Evolutionary conservation across 1,140 invertebrate species (phyloP).

Genomic region (Maniola jurtina): DNA sequence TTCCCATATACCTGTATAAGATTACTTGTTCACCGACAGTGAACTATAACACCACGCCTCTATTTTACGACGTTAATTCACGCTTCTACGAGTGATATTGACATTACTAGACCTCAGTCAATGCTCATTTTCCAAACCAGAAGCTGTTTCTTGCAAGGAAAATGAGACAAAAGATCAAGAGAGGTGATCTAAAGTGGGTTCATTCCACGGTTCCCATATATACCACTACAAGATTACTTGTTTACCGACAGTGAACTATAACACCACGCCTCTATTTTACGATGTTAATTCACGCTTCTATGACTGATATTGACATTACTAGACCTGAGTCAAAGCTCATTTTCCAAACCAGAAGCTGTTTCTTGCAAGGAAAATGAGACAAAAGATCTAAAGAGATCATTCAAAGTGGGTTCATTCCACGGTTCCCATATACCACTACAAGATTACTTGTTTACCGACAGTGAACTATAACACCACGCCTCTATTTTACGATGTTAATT

Average conservation of each 20-base stretch:
- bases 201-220: constrained; percentile 19
- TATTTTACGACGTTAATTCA: constrained; percentile 52
- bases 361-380: too few relatives aligned
- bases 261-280: constrained; percentile 35
- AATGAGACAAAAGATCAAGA: too few relatives aligned
- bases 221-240: constrained; percentile 29
- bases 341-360: too few relatives aligned
- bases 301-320: constrained; percentile 70
- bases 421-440: constrained; percentile 22
- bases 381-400: too few relatives aligned
- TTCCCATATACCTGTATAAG: constrained; percentile 22
- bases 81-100: constrained; percentile 65
- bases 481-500: constrained; percentile 48
- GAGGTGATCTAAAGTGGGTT: background rate
- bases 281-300: constrained; percentile 58
- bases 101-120: too few relatives aligned
- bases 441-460: constrained; percentile 35
- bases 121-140: too few relatives aligned
- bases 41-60: constrained; percentile 35
- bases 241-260: constrained; percentile 35
- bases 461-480: constrained; percentile 35
- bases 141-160: too few relatives aligned
- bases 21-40: constrained; percentile 35
- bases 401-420: background rate
- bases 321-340: too few relatives aligned